These are phyloP conservation scores for Zoanthus solanderi DNA, from an alignment of 92 coral and sea anemone genomes.

Conservation along the genomic window DNA sequence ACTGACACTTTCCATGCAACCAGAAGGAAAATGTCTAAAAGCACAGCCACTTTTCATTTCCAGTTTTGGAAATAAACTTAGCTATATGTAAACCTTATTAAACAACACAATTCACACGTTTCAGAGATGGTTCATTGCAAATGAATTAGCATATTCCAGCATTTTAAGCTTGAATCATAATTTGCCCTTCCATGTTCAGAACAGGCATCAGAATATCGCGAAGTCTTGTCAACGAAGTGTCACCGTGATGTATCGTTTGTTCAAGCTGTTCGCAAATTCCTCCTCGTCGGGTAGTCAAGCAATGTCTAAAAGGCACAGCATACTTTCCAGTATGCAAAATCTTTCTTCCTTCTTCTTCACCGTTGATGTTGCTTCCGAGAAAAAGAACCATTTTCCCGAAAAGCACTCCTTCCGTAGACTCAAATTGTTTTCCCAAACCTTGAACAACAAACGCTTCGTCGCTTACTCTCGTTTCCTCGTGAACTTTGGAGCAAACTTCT, in stretches of 20 bases:
- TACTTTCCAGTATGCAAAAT: slow-evolving; percentile 29
- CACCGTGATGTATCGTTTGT: slow-evolving; percentile 37
- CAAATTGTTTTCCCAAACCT: slow-evolving; percentile 38
- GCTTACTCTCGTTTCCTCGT: not conserved
- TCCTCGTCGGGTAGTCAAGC: slow-evolving; percentile 38
- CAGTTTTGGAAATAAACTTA: not conserved
- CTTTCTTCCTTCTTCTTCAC: slow-evolving; percentile 17
- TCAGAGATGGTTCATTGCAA: not conserved
- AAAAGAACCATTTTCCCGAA: slow-evolving; percentile 51
- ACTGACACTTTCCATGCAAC: not conserved
- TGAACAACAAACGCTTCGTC: slow-evolving; percentile 40
- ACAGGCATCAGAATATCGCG: slow-evolving; percentile 53
- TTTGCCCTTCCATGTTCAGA: slow-evolving; percentile 38
- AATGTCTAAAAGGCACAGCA: slow-evolving; percentile 39
- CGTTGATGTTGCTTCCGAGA: slow-evolving; percentile 32
- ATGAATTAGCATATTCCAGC: not conserved
- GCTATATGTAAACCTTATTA: not conserved
- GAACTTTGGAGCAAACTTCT: not conserved
- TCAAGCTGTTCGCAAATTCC: slow-evolving; percentile 44
- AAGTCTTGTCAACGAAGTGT: slow-evolving; percentile 40
- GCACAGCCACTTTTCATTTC: not conserved
- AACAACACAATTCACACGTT: not conserved
- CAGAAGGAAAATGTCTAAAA: not conserved
- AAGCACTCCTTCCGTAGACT: slow-evolving; percentile 34
- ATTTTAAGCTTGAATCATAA: slow-evolving; percentile 13